Evolutionary conservation across 2,888 invertebrate species (phyloP), one percentile per base, ranked within the genome.

Genomic region (Drosophila birchii): DNA sequence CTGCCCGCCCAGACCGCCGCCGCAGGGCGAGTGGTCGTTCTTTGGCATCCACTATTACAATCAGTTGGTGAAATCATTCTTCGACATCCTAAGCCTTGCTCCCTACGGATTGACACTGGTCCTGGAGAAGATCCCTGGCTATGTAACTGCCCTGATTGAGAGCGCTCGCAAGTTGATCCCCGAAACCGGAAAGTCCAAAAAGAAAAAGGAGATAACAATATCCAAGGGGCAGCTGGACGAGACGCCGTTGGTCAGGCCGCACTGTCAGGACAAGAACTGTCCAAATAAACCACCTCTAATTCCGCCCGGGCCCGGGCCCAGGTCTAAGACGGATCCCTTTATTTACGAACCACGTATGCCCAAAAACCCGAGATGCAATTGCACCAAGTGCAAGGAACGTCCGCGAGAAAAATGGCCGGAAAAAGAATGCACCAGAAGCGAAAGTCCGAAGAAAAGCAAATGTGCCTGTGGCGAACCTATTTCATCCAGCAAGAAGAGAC

Each of bases 1-100:
- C 18, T 36, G 73, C 9, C 51, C 83, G 38, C 89, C 89, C 3
- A 29, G 60, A 6, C 41, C 83, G 7, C 86, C 86, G 5, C 72
- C 88, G 0, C 43, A 78, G 6, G 74, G 89, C 8, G 41, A 76
- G 41, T 75, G 63, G 61, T 16, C 68, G 0, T 86, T 68, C 57
- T 54, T 80, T 9, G 64, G 63, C 12, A 61, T 89, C 8, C 61
- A 88, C 32, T 82, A 63, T 51, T 86, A 86, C 45, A 86, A 86
- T 44, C 45, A 78, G 45, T 39, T 68, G 2, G 78, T 86, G 2
- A 75, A 71, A 11, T 39, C 75, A 0, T 14, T 79, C 9, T 74
- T 78, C n/a, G 57, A 45, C 11, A 49, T 88, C 3, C 29, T 89
- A 0, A 66, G 44, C 26, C 47, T 63, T 5, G 29, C 36, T 9